A percentile compares a stretch with the other conserved stretches of the same genome.
phyloP scores from a whole-genome alignment of 2,797 vertebrate genomes.

The Tokudaia tokunoshimensis region DNA sequence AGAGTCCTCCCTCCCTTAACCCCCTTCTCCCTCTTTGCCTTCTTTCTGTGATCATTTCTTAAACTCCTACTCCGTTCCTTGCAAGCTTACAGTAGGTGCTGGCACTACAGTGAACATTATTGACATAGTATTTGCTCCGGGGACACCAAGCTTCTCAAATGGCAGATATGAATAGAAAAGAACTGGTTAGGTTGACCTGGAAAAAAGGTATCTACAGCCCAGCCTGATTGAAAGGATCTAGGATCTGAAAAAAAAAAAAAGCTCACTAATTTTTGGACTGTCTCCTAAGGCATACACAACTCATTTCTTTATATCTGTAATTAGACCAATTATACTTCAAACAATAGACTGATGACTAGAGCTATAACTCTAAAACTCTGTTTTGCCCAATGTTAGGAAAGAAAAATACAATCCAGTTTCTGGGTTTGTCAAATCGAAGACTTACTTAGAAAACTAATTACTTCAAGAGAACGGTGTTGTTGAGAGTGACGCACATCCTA shows the following conservation, averaged over 20 bases:
- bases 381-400: conserved; percentile 42
- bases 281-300: conserved; percentile 17
- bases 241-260: conserved; percentile 23
- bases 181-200: not conserved
- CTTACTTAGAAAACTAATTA: conserved; percentile 61
- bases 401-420: conserved; percentile 46
- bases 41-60: not conserved
- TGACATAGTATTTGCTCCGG: conserved; percentile 30
- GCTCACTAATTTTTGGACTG: not conserved
- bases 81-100: not conserved
- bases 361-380: conserved; percentile 22
- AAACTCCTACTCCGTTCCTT: not conserved
- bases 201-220: not conserved
- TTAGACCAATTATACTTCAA: not conserved
- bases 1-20: not conserved
- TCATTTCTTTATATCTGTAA: conserved; percentile 34
- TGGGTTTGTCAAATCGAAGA: conserved; percentile 37
- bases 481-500: not conserved
- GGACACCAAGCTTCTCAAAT: conserved; percentile 37
- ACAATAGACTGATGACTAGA: conserved; percentile 32
- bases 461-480: conserved; percentile 19
- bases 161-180: not conserved
- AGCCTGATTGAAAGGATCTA: conserved; percentile 35
- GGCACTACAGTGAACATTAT: not conserved
- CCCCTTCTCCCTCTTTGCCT: not conserved